Conservation (phyloP, 2,113 vertebrate genomes). For the Periophthalmodon schlosseri region DNA sequence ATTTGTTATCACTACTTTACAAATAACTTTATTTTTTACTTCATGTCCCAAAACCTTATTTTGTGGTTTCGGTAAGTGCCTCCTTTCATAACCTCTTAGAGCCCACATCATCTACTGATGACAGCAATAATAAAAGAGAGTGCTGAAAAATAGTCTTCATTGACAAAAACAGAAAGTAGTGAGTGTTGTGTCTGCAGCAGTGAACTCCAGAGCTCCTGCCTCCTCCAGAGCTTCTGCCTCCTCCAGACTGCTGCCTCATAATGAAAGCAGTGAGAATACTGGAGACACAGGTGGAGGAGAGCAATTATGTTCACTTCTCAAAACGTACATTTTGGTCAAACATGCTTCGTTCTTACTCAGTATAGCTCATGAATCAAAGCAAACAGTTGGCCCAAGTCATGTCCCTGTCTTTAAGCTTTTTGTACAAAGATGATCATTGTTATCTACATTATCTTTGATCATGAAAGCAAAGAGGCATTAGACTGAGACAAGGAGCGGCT, state of each 20-base stretch:
- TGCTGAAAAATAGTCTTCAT: neutral
- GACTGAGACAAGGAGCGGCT: neutral
- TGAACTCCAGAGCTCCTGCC: neutral
- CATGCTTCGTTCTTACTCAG: neutral
- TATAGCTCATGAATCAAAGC: neutral
- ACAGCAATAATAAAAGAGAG: conserved; percentile 7
- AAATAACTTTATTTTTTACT: neutral
- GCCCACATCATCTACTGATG: neutral
- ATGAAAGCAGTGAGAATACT: neutral
- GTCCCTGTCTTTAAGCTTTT: neutral
- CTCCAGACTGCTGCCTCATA: neutral
- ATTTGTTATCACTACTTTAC: too few relatives aligned
- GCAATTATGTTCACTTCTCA: neutral
- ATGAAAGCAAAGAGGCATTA: neutral
- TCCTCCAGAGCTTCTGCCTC: too few relatives aligned
- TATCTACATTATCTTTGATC: neutral
- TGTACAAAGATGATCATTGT: too few relatives aligned
- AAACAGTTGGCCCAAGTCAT: neutral
- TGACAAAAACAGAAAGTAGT: neutral
- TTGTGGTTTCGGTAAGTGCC: neutral
- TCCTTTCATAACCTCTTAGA: neutral
- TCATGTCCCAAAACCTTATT: neutral
- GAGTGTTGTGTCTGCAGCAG: neutral
- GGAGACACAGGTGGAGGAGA: neutral
- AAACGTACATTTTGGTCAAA: neutral